Conservation (phyloP, 2,113 vertebrate species). For the Cyanoliseus patagonus region DNA sequence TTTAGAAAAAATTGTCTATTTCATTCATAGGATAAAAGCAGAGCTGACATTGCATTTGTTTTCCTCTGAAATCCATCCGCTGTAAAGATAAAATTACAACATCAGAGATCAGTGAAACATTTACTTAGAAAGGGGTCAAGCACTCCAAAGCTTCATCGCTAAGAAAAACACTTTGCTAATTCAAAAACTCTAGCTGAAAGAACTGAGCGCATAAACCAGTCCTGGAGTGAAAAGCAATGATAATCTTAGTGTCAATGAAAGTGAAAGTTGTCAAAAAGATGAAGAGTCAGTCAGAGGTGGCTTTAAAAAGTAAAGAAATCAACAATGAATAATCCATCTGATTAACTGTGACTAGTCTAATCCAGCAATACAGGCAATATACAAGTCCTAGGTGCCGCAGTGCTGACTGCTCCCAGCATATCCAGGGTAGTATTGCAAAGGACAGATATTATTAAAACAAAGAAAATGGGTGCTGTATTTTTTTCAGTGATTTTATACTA, state of each 20-base stretch:
- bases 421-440: background rate
- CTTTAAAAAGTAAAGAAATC: background rate
- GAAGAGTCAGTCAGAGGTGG: background rate
- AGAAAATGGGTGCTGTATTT: background rate
- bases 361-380: background rate
- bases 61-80: background rate
- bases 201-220: background rate
- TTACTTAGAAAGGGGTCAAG: background rate
- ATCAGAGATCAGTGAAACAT: background rate
- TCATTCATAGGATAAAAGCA: background rate
- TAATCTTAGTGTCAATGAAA: background rate
- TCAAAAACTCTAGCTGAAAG: background rate
- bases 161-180: background rate
- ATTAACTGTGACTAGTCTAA: background rate
- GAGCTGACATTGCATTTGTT: background rate
- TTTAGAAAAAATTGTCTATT: background rate
- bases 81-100: background rate
- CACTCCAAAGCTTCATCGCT: background rate
- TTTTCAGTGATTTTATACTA: background rate
- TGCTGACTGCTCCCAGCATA: background rate
- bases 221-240: background rate
- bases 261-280: background rate
- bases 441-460: background rate
- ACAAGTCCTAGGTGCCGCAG: background rate
- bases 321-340: background rate